Percentiles rank a stretch among this genome's conserved stretches.
Conservation (phyloP, 1,140 invertebrate species). For the Plectrocnemia conspersa region DNA sequence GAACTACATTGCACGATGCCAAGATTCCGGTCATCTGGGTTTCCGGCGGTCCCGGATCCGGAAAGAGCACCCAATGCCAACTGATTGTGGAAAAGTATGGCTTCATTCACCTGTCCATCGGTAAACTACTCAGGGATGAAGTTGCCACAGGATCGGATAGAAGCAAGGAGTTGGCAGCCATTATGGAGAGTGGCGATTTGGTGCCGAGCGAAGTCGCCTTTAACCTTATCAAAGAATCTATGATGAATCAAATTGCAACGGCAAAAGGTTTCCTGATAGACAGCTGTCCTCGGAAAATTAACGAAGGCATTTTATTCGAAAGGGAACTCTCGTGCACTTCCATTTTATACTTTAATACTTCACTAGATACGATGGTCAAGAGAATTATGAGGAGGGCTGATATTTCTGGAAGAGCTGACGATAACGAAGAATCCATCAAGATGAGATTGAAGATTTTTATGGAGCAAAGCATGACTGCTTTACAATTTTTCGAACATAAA, state of each 20-base stretch:
- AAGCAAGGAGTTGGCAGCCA: slow-evolving; percentile 87
- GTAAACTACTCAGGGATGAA: slow-evolving; percentile 91
- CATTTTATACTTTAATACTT: too few species aligned
- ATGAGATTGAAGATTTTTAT: too few species aligned
- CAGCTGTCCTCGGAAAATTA: slow-evolving; percentile 94
- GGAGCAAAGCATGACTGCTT: too few species aligned
- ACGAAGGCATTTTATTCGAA: too few species aligned
- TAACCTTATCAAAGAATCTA: slow-evolving; percentile 81
- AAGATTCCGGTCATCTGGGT: slow-evolving; percentile 97
- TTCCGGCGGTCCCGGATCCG: slow-evolving; percentile 92
- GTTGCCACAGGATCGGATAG: slow-evolving; percentile 77
- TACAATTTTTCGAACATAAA: too few species aligned
- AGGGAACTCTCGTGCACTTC: too few species aligned
- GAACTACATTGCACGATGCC: too few species aligned
- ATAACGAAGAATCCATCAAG: too few species aligned
- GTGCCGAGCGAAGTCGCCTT: slow-evolving; percentile 99
- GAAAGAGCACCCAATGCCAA: slow-evolving; percentile 95
- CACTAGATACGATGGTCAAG: too few species aligned
- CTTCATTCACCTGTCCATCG: slow-evolving; percentile 93
- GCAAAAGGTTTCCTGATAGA: slow-evolving; percentile 89
- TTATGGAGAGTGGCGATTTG: slow-evolving; percentile 93
- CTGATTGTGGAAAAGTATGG: slow-evolving; percentile 86
- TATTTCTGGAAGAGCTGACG: too few species aligned
- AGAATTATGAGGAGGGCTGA: too few species aligned
- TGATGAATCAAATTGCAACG: slow-evolving; percentile 62